Evolutionary conservation across 2,888 invertebrate species (phyloP), one percentile per base, ranked within the genome.

Genomic region (Germaria angustata): DNA sequence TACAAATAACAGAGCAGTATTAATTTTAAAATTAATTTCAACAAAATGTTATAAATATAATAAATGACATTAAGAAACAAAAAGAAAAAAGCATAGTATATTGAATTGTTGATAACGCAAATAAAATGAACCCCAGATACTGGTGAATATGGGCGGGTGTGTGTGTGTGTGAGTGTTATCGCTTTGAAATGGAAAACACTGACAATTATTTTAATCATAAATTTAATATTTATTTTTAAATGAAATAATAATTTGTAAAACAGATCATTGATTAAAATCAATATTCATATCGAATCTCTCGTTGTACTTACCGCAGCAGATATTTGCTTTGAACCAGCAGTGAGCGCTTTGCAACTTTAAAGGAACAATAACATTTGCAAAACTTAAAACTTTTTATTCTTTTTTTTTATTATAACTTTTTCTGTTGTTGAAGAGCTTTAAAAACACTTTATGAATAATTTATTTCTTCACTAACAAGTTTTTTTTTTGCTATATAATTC

Each of bases 1-100:
- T 28, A 28, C 3, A 49, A 39, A 32, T 24, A 22, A 15, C 15
- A 0, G 5, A 32, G 13, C 13, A 11, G 17, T 51, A 61, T 39
- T 28, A 39, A 61, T 61, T 9, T 20, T 39, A 17, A 61, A 53
- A 55, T 32, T 28, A 57, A 71, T 69, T 55, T 34, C 28, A 61
- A 51, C 44, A 73, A 73, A 53, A 73, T 63, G 15, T 51, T 63
- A 51, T 44, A 44, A 28, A 68, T 57, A 71, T 46, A 41, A 78
- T 51, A 87, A 86, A 44, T 66, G 55, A 57, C 66, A 66, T 36
- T 8, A 66, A 39, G 28, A 32, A 87, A 87, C 86, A 88, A 85
- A 46, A 44, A 65, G 3, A 61, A 36, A 44, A 13, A 41, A 32
- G 44, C n/a, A n/a, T n/a, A n/a, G n/a, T n/a, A n/a, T n/a, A n/a